These are phyloP conservation scores for Nemopilema nomurai DNA, from an alignment of 30 jellyfish, hydroid and myxozoan species.

Conservation along the genomic window DNA sequence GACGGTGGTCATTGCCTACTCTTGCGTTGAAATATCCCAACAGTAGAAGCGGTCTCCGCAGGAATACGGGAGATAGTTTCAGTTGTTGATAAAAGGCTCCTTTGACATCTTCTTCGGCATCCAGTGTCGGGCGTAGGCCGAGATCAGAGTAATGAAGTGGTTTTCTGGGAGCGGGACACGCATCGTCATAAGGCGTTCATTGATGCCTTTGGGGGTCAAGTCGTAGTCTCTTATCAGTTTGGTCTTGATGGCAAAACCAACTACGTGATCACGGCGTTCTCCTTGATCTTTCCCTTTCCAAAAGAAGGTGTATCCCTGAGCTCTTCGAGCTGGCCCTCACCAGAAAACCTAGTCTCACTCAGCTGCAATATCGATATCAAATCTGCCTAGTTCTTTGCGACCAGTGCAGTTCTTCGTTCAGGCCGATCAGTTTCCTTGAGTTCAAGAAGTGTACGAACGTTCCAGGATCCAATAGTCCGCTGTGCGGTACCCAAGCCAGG, in stretches of 20 bases:
- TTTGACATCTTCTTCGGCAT: no score
- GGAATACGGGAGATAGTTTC: no score
- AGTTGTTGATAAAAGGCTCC: no score
- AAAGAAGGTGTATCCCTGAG: slow-evolving; percentile 27
- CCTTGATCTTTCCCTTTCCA: slow-evolving; percentile 24
- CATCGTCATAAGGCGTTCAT: slow-evolving; percentile 21
- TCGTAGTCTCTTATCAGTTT: no score
- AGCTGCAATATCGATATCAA: slow-evolving; percentile 31
- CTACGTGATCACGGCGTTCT: neutral
- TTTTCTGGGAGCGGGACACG: slow-evolving; percentile 10
- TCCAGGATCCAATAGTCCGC: slow-evolving; percentile 34
- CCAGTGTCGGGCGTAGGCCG: slow-evolving; percentile 35
- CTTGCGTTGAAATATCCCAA: no score
- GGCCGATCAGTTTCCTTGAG: slow-evolving; percentile 10
- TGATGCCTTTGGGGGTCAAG: neutral
- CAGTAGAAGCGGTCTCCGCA: no score
- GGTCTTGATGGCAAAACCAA: slow-evolving; percentile 28
- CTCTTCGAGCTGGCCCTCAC: slow-evolving; percentile 18
- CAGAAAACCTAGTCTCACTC: slow-evolving; percentile 18
- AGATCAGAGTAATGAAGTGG: slow-evolving; percentile 7
- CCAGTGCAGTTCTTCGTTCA: slow-evolving; percentile 40
- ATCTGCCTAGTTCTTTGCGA: slow-evolving; percentile 27
- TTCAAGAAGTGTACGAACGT: slow-evolving; percentile 41
- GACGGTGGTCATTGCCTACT: slow-evolving; percentile 15
- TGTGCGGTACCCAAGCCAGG: slow-evolving; percentile 12